Evolutionary conservation across 2,888 invertebrate genomes (phyloP), one percentile per base, ranked within the genome.

Genomic region (Reticulitermes lucifugus): DNA sequence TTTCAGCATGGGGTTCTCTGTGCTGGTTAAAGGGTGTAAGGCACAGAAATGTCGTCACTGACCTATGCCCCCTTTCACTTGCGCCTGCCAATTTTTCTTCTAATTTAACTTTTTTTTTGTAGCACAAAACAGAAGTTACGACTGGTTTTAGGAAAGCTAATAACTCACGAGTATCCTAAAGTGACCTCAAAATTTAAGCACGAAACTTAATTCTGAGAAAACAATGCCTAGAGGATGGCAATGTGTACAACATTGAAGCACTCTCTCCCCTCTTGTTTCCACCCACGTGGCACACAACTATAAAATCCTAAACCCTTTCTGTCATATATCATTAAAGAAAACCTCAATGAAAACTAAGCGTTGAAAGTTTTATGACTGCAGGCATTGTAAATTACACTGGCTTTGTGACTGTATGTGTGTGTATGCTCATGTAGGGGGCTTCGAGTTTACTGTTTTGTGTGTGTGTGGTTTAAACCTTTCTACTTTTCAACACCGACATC

Each of bases 251-350:
- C 25, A 65, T n/a, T 65, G 10, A 65, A 25, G 9, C 65, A 65
- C n/a, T 65, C 6, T 12, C n/a, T 65, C 25, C 65, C 65, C 65
- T 55, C 12, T n/a, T 65, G 2, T 65, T 79, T 79, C 43, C 79
- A 79, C 79, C 79, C 79, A 79, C 79, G 55, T 51, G 79, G 79
- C 25, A 51, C 12, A 46, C 9, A 51, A n/a, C 41, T 65, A n/a
- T 65, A 65, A 65, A 65, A 65, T 25, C 65, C 65, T 65, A 41
- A 73, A 73, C 41, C 73, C 80, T 60, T 80, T 80, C 51, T 80
- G 80, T 60, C 55, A 35, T 80, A 80, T 80, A 80, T 80, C 80
- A 80, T 80, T 60, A 80, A 80, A 80, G 80, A 46, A 79, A 35
- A 59, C 25, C 59, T 80, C 59, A 80, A 80, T 80, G 80, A 80